Percentiles rank a stretch among this genome's conserved stretches.
phyloP scores from a whole-genome alignment of 2,888 invertebrate species.

The Lasioglossum figueresi region DNA sequence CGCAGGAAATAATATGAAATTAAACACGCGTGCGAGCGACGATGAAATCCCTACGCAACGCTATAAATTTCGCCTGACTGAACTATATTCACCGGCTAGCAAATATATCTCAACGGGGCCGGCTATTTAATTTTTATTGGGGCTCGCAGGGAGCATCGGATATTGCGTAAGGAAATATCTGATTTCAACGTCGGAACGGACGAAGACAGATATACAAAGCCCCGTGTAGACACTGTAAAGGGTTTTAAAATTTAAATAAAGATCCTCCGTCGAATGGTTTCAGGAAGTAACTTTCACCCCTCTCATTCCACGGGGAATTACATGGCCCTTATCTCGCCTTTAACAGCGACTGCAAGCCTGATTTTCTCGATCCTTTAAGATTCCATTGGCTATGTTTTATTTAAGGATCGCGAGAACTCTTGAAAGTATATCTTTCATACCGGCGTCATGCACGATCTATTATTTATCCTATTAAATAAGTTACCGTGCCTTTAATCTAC shows the following conservation, averaged over 20 bases:
- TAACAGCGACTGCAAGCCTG: slow-evolving; percentile 50
- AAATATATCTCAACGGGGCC: neutral
- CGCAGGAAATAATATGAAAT: neutral
- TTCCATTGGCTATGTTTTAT: slow-evolving; percentile 57
- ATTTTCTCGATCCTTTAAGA: slow-evolving; percentile 60
- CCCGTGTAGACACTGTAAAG: slow-evolving; percentile 66
- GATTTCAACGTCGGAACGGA: slow-evolving; percentile 17
- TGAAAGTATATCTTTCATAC: slow-evolving; percentile 53
- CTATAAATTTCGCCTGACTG: neutral
- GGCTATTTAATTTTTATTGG: slow-evolving; percentile 26
- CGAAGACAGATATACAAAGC: slow-evolving; percentile 49
- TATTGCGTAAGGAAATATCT: slow-evolving; percentile 23
- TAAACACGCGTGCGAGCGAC: neutral
- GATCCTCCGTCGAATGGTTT: slow-evolving; percentile 60
- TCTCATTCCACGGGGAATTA: slow-evolving; percentile 64
- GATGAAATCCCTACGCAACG: neutral
- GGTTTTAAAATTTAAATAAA: slow-evolving; percentile 71
- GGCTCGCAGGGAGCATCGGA: neutral
- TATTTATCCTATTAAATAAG: slow-evolving; percentile 42
- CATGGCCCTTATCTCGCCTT: slow-evolving; percentile 49
- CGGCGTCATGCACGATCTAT: slow-evolving; percentile 34
- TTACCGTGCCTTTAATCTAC: neutral
- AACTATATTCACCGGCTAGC: neutral
- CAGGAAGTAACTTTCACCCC: slow-evolving; percentile 62
- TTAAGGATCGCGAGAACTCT: slow-evolving; percentile 37